Conservation (phyloP, 2,888 invertebrate genomes). For the Dolomedes plantarius region DNA sequence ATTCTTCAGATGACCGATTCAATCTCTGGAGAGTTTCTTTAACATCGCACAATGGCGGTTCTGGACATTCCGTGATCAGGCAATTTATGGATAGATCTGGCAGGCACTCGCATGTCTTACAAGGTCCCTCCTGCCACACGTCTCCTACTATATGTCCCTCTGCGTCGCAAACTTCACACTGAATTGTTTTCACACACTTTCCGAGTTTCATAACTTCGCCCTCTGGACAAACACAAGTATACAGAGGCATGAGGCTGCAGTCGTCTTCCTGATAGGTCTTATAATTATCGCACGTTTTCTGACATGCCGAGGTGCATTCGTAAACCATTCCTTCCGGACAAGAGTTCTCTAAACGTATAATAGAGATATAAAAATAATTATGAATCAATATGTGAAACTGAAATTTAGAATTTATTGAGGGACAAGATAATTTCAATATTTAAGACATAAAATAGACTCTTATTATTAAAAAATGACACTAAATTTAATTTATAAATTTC, state of each 20-base stretch:
- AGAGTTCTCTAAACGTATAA: slow-evolving; percentile 79
- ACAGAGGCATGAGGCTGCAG: slow-evolving; percentile 51
- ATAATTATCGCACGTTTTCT: slow-evolving; percentile 82
- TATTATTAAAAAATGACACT: no score
- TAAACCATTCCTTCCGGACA: slow-evolving; percentile 80
- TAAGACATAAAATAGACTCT: no score
- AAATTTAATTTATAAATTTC: no score
- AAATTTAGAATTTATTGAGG: background rate
- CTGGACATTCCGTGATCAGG: slow-evolving; percentile 69
- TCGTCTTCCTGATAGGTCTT: slow-evolving; percentile 19
- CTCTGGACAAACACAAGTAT: slow-evolving; percentile 86
- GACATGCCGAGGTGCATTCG: slow-evolving; percentile 81
- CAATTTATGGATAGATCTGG: slow-evolving; percentile 71
- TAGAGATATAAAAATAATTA: background rate
- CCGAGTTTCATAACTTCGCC: slow-evolving; percentile 84
- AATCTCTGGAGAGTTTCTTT: slow-evolving; percentile 56
- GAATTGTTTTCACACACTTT: slow-evolving; percentile 84
- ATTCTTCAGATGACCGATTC: slow-evolving; percentile 37
- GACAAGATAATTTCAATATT: no score
- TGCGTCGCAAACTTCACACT: slow-evolving; percentile 75
- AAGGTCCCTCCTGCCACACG: slow-evolving; percentile 83
- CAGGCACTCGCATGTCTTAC: slow-evolving; percentile 85
- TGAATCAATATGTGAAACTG: no score
- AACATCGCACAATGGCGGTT: slow-evolving; percentile 55
- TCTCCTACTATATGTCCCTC: slow-evolving; percentile 79